Evolutionary conservation across 2,113 vertebrate genomes (phyloP).

Genomic region (Formicarius rufipectus): DNA sequence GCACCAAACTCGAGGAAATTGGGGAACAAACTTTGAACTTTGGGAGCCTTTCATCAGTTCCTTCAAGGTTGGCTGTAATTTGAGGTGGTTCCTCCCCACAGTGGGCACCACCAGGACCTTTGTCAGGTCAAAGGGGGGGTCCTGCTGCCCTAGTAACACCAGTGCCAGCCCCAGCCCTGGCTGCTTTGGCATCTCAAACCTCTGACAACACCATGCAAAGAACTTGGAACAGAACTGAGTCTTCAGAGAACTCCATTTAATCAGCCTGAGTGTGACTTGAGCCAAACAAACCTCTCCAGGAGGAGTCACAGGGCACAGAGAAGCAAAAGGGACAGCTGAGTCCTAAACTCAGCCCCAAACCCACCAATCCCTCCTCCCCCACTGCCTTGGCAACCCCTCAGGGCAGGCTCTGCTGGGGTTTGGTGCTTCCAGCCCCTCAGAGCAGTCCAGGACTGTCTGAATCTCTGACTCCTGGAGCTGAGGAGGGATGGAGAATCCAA

Average conservation of each 20-base stretch:
- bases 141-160: not conserved
- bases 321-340: not conserved
- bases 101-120: accelerated
- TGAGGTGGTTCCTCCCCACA: not conserved
- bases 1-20: not conserved
- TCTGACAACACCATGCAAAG: not conserved
- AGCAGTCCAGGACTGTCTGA: accelerated
- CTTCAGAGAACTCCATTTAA: constrained; percentile 60
- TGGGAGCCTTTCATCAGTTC: not conserved
- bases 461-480: not conserved
- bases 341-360: not conserved
- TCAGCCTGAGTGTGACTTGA: not conserved
- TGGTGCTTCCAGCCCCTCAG: not conserved
- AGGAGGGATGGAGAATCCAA: not conserved
- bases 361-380: not conserved
- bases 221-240: not conserved
- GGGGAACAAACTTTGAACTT: not conserved
- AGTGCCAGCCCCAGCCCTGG: not conserved
- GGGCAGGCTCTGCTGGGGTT: not conserved
- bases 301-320: constrained; percentile 28
- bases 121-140: not conserved
- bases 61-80: not conserved
- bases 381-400: accelerated
- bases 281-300: not conserved
- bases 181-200: not conserved